These are phyloP conservation scores for Cebus imitator DNA, from an alignment of 2,113 vertebrate species.

Conservation along the genomic window DNA sequence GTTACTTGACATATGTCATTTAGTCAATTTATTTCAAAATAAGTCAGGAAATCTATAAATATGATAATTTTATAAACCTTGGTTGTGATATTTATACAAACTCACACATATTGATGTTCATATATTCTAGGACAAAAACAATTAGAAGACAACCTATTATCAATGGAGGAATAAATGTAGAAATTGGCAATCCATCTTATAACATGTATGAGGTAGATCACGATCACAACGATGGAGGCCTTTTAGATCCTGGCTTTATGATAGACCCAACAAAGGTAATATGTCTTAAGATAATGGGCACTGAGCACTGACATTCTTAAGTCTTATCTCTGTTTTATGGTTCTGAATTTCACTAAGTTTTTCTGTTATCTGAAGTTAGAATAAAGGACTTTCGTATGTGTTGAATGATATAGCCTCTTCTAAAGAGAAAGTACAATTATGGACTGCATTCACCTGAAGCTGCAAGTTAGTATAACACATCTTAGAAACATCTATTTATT, in stretches of 20 bases:
- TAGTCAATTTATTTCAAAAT: not conserved
- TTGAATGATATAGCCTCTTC: not conserved
- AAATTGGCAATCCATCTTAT: conserved; percentile 98
- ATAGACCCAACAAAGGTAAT: conserved; percentile 96
- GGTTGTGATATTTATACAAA: not conserved
- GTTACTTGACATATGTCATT: not conserved
- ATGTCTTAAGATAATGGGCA: not conserved
- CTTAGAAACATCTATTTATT: not conserved
- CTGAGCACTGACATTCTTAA: not conserved
- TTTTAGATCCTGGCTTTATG: conserved; percentile 94
- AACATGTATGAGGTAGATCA: conserved; percentile 99
- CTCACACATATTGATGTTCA: not conserved
- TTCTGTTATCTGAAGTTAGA: not conserved
- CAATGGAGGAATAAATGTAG: conserved; percentile 97
- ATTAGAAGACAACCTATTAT: conserved; percentile 97
- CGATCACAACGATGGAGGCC: conserved; percentile 93
- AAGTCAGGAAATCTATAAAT: not conserved
- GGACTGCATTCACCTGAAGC: not conserved
- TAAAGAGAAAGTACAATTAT: not conserved
- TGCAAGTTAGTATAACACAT: not conserved
- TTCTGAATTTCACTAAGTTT: not conserved
- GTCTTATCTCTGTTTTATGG: not conserved
- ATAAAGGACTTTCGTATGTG: not conserved
- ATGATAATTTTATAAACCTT: not conserved
- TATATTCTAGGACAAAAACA: conserved; percentile 91